Base-by-base conservation (phyloP, 2,888 invertebrate species). In the Cerceris ruficornis region DNA sequence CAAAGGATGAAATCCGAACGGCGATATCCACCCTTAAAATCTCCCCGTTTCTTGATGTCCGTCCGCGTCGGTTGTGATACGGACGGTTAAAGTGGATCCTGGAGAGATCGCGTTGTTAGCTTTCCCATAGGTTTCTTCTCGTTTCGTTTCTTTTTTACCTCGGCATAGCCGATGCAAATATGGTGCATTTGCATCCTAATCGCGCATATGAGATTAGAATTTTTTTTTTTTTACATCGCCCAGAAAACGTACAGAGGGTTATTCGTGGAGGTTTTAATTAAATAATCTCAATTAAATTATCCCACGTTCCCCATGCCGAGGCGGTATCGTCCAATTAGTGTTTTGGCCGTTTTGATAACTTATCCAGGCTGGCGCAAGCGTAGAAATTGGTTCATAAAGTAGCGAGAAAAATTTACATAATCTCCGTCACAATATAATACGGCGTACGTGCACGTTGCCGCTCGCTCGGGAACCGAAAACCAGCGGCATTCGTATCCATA, bases 231-330 rank as follows among this genome's bases (percentile, higher is more conserved):
- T 28, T 28, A 28, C 46, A 8, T 46, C 46, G 5, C 9, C 9
- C 9, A 46, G 8, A 46, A 46, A 46, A 46, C 6, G 46, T 6
- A 11, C 46, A 15, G 11, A 15, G 17, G 66, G 58, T 71, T 67
- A 46, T 72, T 55, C 60, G 28, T 39, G 72, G n/a, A 15, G 28
- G 15, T 52, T 67, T 72, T 72, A 72, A 72, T 72, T 67, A 67
- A 67, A 61, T 67, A 28, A 41, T 60, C 14, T 43, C 49, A 15
- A 49, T 67, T 61, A 67, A 67, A 67, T 61, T 58, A 46, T 15
- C 17, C 28, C 41, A 72, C 67, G 14, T 60, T n/a, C 1, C 13
- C 46, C 46, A n/a, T 46, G 9, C 50, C 9, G n/a, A 6, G 5
- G 13, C 46, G 7, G 9, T 50, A 11, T n/a, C 9, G 13, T 7